phyloP scores from a whole-genome alignment of 37 sponge, comb jelly and placozoan species.

The Geodia barretti region DNA sequence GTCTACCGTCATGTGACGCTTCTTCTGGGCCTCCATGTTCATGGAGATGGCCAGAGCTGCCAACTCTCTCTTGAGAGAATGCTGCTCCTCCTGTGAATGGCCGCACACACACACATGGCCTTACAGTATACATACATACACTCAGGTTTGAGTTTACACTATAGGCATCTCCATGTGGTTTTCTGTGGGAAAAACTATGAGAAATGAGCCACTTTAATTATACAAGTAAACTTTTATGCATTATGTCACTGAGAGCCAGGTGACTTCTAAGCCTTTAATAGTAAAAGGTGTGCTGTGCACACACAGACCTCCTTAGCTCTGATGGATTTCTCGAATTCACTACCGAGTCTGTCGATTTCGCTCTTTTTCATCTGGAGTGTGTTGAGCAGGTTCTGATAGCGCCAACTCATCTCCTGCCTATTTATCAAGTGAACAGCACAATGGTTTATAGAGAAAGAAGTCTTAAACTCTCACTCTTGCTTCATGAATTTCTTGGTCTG shows the following conservation, averaged over 20 bases:
- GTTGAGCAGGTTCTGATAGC: constrained; percentile 51
- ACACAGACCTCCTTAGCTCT: constrained; percentile 52
- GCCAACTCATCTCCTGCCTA: constrained; percentile 60
- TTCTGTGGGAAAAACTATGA: too few species aligned
- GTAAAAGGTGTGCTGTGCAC: constrained; percentile 14
- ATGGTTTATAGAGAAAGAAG: neutral
- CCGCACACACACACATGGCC: too few species aligned
- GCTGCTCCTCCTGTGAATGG: constrained; percentile 66
- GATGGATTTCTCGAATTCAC: constrained; percentile 58
- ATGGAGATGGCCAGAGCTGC: constrained; percentile 68
- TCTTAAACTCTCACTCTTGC: constrained; percentile 52
- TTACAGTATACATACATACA: too few species aligned
- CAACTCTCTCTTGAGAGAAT: constrained; percentile 62
- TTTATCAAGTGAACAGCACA: too few species aligned
- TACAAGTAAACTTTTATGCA: too few species aligned
- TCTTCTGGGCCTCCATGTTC: constrained; percentile 88
- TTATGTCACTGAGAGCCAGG: too few species aligned
- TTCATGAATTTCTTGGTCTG: constrained; percentile 52
- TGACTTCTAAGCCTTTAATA: neutral
- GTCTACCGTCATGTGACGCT: constrained; percentile 19
- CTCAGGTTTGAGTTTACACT: too few species aligned
- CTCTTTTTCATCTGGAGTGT: constrained; percentile 36
- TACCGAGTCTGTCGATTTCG: constrained; percentile 70
- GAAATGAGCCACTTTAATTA: too few species aligned
- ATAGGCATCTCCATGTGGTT: too few species aligned